These are phyloP conservation scores for Fringilla coelebs DNA, from an alignment of 2,797 vertebrate species.

Conservation along the genomic window DNA sequence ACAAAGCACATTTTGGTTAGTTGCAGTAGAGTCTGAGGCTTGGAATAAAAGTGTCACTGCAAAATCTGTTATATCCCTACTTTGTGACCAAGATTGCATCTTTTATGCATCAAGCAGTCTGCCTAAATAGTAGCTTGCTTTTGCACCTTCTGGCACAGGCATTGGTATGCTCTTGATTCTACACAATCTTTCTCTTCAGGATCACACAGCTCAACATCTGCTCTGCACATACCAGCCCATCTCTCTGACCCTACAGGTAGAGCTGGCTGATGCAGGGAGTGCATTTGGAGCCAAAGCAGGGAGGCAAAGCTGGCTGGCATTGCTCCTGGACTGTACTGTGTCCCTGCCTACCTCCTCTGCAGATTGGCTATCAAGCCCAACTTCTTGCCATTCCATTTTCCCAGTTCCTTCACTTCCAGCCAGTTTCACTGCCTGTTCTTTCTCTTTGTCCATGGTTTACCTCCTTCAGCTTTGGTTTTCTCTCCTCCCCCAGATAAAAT, in stretches of 20 bases:
- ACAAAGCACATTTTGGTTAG: not conserved
- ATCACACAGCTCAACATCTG: not conserved
- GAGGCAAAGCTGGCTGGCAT: not conserved
- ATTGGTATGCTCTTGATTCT: not conserved
- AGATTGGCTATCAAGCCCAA: not conserved
- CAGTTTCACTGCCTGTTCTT: not conserved
- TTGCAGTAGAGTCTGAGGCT: not conserved
- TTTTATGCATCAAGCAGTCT: not conserved
- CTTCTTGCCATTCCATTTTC: not conserved
- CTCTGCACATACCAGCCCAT: not conserved
- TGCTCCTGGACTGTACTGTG: not conserved
- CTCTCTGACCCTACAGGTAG: not conserved
- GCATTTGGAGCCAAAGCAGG: not conserved
- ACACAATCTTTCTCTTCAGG: not conserved
- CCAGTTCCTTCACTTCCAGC: not conserved
- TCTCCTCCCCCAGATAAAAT: not conserved
- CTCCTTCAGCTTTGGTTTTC: not conserved
- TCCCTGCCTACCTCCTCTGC: not conserved
- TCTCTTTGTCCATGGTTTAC: not conserved
- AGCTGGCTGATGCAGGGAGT: not conserved
- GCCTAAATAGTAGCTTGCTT: not conserved
- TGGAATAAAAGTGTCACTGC: not conserved
- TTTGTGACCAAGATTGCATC: not conserved
- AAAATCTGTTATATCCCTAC: not conserved
- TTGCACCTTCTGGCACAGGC: not conserved